These are phyloP conservation scores for Apis cerana DNA, from an alignment of 1,140 invertebrate genomes.

Conservation along the genomic window DNA sequence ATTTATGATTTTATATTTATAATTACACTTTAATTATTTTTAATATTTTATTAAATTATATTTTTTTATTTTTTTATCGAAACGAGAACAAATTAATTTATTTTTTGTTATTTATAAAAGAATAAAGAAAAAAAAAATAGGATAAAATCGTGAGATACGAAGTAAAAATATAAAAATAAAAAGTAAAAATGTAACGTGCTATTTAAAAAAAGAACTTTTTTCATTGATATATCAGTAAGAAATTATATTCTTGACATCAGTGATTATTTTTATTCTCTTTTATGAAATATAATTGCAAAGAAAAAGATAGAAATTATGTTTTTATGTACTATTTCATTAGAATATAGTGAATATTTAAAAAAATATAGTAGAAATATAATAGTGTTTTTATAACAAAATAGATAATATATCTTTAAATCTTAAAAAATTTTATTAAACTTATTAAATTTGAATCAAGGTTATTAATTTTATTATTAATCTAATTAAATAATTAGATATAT, in stretches of 20 bases:
- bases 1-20: background rate
- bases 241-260: background rate
- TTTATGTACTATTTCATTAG: too few relatives aligned
- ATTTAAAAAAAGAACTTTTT: background rate
- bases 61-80: background rate
- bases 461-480: too few relatives aligned
- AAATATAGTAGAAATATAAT: too few relatives aligned
- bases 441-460: too few relatives aligned
- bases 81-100: background rate
- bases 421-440: too few relatives aligned
- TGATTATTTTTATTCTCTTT: background rate
- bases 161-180: background rate
- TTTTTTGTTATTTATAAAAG: background rate
- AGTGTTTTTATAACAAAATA: too few relatives aligned
- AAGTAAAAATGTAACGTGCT: slow-evolving; percentile 20
- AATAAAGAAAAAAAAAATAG: background rate
- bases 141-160: background rate
- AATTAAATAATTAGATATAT: background rate
- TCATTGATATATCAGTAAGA: background rate
- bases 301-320: too few relatives aligned
- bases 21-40: background rate
- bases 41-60: background rate
- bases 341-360: too few relatives aligned
- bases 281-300: background rate
- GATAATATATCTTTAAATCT: too few relatives aligned